Base-by-base conservation (phyloP, 2,113 vertebrate species). In the Donacobius atricapilla region DNA sequence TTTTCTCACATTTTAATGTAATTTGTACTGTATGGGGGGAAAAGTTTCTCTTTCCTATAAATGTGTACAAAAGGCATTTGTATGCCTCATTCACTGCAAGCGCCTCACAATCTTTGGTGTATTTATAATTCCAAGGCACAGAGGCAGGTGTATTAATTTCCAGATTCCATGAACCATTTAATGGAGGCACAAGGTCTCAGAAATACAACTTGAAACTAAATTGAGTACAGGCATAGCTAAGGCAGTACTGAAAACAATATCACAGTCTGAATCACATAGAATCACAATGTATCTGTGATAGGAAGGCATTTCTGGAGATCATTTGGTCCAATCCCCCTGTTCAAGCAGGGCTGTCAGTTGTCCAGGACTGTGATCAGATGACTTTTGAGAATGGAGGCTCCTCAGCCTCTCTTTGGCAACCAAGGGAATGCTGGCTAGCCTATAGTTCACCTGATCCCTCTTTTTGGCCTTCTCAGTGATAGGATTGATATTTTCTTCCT, bases 1-100 rank as follows among this genome's bases (percentile, higher is more conserved):
- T 95, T 96, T 96, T 83, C 71, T 86, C 25, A 39, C 40, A 68
- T 18, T 92, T 95, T 51, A 83, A 45, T 60, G 24, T 23, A 88
- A 93, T 81, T 90, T 77, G 60, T 92, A 83, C 53, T 54, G n/a
- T 82, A 79, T 19, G 48, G 13, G 8, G 6, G 8, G 35, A 87
- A 90, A 93, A 73, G n/a, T 68, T 90, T 91, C 61, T 81, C 50
- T 75, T 82, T 94, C 48, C 65, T 61, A 45, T 48, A 93, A 83
- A 83, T 39, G 39, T 25, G 21, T 44, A 77, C 42, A 69, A 71
- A 88, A 77, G 47, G 53, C 20, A 77, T 91, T 83, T 86, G 22
- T 94, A 66, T 48, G 28, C 58, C 54, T 39, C 3, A 1, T 48
- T 89, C 21, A 76, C 35, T 60, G 57, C 85, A 94, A 93, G 33